Conservation (phyloP, 2,888 invertebrate species). For the Athalia cordata region DNA sequence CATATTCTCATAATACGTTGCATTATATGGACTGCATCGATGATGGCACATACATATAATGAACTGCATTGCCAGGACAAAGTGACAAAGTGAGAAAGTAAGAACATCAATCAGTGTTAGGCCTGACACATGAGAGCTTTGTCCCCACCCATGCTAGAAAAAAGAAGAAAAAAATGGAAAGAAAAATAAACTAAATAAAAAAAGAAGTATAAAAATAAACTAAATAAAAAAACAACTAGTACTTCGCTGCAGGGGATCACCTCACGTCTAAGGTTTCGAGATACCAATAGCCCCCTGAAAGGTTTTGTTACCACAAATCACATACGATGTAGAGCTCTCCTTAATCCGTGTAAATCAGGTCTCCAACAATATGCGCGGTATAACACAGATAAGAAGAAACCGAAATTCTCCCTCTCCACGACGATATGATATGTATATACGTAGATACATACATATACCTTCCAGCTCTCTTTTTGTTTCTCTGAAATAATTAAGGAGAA, state of each 20-base stretch:
- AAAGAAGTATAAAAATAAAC: neutral
- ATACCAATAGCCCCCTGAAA: neutral
- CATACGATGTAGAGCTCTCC: constrained; percentile 25
- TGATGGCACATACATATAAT: constrained; percentile 1
- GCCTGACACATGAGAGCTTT: constrained; percentile 23
- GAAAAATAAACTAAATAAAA: neutral
- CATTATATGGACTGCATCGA: neutral
- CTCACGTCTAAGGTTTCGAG: constrained; percentile 10
- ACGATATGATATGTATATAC: neutral
- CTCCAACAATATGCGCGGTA: constrained; percentile 5
- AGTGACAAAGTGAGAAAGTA: too few relatives aligned
- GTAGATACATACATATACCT: neutral
- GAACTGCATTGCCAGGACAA: neutral
- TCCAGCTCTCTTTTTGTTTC: constrained; percentile 17
- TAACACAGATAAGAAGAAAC: constrained; percentile 8
- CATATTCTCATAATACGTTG: neutral
- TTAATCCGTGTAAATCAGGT: constrained; percentile 34
- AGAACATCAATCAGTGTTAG: constrained; percentile 41
- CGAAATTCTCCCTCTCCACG: neutral
- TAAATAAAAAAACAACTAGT: neutral
- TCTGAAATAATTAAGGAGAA: constrained; percentile 29
- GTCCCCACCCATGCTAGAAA: constrained; percentile 4
- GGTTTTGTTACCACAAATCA: neutral
- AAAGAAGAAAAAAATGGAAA: too few relatives aligned
- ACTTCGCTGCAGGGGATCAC: constrained; percentile 21